Conservation (phyloP, 2,797 vertebrate species). For the Pangasius larnaudii region DNA sequence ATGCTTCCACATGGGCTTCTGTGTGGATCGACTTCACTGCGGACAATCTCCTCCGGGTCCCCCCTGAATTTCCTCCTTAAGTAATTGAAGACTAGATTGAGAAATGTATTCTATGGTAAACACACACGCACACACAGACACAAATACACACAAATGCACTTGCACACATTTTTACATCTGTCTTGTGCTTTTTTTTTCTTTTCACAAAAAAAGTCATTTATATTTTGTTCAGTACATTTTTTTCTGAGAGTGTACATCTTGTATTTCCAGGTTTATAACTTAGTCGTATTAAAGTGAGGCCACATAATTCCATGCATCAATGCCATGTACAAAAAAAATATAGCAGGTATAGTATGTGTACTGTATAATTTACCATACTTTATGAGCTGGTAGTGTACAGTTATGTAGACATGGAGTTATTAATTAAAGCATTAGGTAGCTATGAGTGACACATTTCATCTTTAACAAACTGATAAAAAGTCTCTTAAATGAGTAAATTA, state of each 20-base stretch:
- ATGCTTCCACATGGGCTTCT: constrained; percentile 49
- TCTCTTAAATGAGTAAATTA: not conserved
- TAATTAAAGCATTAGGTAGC: not conserved
- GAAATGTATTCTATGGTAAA: constrained; percentile 34
- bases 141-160: not conserved
- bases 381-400: not conserved
- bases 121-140: not conserved
- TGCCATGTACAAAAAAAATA: not conserved
- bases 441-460: not conserved
- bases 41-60: constrained; percentile 2
- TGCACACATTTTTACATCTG: not conserved
- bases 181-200: not conserved
- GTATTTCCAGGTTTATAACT: not conserved
- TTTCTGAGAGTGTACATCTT: not conserved
- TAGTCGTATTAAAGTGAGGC: not conserved
- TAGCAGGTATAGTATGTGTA: not conserved
- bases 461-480: not conserved
- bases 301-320: not conserved
- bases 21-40: constrained; percentile 16
- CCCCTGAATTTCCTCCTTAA: constrained; percentile 9
- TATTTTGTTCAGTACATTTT: not conserved
- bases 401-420: not conserved
- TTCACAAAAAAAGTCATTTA: not conserved
- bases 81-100: constrained; percentile 16
- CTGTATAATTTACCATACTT: not conserved